A percentile compares a stretch with the other conserved stretches of the same genome.
phyloP scores from a whole-genome alignment of 2,113 vertebrate genomes.

The Lota lota region DNA sequence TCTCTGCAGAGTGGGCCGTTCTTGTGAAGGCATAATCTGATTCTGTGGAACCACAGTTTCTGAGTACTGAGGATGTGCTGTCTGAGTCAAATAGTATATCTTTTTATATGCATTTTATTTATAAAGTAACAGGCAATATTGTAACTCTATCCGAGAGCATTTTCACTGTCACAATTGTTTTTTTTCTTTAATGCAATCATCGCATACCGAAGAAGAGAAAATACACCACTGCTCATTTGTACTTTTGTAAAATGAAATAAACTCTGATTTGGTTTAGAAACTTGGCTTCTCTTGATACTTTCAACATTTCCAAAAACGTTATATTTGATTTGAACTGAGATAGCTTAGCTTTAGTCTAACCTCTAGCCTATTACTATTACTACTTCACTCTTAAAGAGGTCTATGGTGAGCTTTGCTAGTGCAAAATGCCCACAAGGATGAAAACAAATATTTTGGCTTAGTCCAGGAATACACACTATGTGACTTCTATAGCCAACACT shows the following conservation, averaged over 20 bases:
- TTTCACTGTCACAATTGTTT: constrained; percentile 34
- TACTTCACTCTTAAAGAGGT: neutral
- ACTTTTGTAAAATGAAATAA: constrained; percentile 52
- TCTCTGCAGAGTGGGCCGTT: constrained; percentile 51
- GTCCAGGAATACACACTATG: constrained; percentile 3
- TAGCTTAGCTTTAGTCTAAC: neutral
- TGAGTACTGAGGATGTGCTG: constrained; percentile 34
- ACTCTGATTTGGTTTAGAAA: constrained; percentile 40
- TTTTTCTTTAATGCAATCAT: constrained; percentile 29
- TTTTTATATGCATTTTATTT: constrained; percentile 63
- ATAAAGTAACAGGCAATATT: constrained; percentile 41
- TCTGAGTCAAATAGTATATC: constrained; percentile 36
- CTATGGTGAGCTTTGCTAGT: neutral
- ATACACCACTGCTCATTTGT: constrained; percentile 40
- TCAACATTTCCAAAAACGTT: neutral
- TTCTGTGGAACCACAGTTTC: constrained; percentile 36
- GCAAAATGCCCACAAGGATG: neutral
- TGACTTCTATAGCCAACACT: constrained; percentile 11
- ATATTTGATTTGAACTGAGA: neutral
- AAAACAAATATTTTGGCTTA: constrained; percentile 10
- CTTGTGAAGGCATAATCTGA: constrained; percentile 58
- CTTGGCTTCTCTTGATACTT: neutral
- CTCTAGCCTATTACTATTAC: neutral
- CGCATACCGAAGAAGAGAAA: constrained; percentile 25
- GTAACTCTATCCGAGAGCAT: constrained; percentile 34